Evolutionary conservation across 2,797 vertebrate genomes (phyloP), one percentile per base, ranked within the genome.

Genomic region (Centropyge bicolor): DNA sequence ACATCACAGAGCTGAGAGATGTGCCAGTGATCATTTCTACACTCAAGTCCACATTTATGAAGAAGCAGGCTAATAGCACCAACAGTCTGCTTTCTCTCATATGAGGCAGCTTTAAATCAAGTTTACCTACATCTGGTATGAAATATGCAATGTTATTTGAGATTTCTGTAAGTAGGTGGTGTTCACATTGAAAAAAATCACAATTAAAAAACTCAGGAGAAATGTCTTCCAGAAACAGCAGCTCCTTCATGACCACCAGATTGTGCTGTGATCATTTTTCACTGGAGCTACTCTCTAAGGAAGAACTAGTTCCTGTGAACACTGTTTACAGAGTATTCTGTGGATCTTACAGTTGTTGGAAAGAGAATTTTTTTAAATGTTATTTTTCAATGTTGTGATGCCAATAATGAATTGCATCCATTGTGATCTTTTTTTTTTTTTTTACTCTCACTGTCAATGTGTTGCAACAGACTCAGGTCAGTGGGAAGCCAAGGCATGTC

Each of bases 1-100:
- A 17, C 35, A 70, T 69, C 66, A 49, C 27, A 5, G 43, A 67
- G 52, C 68, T 13, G 8, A 54, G 20, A 27, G 62, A 38, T 65
- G 60, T 54, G 64, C 43, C 27, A 9, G 57, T n/a, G 16, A 66
- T 71, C 61, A 14, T 31, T 35, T 31, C 27, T n/a, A 16, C 41
- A 54, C n/a, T n/a, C 5, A 24, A 55, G n/a, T 38, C 38, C 10
- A 36, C 22, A 24, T 55, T 46, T 35, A 64, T 52, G 14, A 70
- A 54, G 16, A 31, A 11, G 31, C 12, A 3, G 8, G 46, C 27
- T 49, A 4, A 41, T 41, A 12, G n/a, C 27, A 45, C 12, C 17
- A 43, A 54, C 38, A 31, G 31, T 17, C 11, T 54, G 31, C n/a
- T 46, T 48, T n/a, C n/a, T 46, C 20, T 49, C 4, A 8, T 19